Percentiles rank a stretch among this genome's conserved stretches.
Evolutionary conservation across 2,113 vertebrate genomes (phyloP).

Genomic region (Cryptotis parvus): DNA sequence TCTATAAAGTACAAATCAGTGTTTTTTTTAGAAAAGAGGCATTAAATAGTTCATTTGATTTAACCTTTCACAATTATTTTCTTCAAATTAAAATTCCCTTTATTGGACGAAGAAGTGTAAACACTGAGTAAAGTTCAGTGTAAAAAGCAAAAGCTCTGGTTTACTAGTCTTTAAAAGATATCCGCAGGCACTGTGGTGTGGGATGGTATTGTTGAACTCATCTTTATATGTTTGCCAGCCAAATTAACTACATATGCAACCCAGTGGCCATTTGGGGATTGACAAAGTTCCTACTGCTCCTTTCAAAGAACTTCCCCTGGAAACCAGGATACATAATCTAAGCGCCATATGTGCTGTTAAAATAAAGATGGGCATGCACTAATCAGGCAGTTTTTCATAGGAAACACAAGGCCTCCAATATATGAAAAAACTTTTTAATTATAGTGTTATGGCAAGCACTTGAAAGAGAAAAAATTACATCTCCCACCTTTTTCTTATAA

Average conservation of each 20-base stretch:
- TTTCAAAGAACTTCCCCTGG: constrained; percentile 76
- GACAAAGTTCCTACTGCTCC: constrained; percentile 80
- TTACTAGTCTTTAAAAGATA: constrained; percentile 49
- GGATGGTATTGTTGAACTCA: constrained; percentile 43
- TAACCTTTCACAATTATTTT: constrained; percentile 16
- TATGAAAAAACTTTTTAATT: constrained; percentile 67
- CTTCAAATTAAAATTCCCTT: not conserved
- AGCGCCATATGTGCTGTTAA: constrained; percentile 81
- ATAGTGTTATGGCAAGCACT: constrained; percentile 72
- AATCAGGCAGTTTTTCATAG: constrained; percentile 79
- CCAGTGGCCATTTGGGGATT: constrained; percentile 80
- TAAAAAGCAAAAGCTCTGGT: constrained; percentile 42
- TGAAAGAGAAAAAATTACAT: constrained; percentile 78
- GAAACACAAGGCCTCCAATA: constrained; percentile 73
- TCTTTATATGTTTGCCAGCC: constrained; percentile 60
- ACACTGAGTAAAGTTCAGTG: constrained; percentile 9
- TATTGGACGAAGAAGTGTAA: constrained; percentile 52
- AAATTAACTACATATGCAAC: constrained; percentile 66
- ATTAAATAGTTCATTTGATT: constrained; percentile 40
- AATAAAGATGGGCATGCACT: constrained; percentile 78
- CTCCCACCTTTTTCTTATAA: constrained; percentile 74
- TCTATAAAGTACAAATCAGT: not conserved
- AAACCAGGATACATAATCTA: constrained; percentile 79
- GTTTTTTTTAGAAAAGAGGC: not conserved
- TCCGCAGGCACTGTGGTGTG: not conserved